These are phyloP conservation scores for Seriola dumerili DNA, from an alignment of 2,113 vertebrate genomes.

Conservation along the genomic window DNA sequence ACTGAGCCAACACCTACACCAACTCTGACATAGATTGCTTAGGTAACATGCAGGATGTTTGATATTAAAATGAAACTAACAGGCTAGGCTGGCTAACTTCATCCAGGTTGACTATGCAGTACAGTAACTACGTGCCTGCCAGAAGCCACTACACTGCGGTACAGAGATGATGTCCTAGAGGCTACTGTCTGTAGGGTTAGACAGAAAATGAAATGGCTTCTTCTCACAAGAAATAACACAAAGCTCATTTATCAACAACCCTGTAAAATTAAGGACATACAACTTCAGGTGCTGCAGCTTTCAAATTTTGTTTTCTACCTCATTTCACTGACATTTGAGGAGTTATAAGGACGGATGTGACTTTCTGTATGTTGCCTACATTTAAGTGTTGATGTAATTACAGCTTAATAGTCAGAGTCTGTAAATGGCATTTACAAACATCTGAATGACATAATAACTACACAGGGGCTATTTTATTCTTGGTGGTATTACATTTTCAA, in stretches of 20 bases:
- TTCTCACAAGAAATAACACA: constrained; percentile 5
- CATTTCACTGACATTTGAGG: neutral
- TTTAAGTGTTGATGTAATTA: neutral
- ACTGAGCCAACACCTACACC: neutral
- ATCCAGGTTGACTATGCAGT: constrained; percentile 16
- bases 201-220: neutral
- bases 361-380: neutral
- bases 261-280: neutral
- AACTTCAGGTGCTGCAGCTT: neutral
- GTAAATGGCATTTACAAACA: neutral
- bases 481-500: neutral
- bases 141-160: constrained; percentile 20
- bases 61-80: constrained; percentile 3
- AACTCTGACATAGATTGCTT: neutral
- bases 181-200: neutral
- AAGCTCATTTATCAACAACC: neutral
- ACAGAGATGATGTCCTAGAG: neutral
- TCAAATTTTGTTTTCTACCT: neutral
- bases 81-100: constrained; percentile 15
- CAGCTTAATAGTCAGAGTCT: neutral
- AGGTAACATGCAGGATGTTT: constrained; percentile 1
- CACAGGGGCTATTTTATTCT: neutral
- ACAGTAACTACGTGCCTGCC: neutral
- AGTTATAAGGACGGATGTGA: neutral
- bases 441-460: neutral